Evolutionary conservation across 2,888 invertebrate genomes (phyloP).

Genomic region (Habrosyne pyritoides): DNA sequence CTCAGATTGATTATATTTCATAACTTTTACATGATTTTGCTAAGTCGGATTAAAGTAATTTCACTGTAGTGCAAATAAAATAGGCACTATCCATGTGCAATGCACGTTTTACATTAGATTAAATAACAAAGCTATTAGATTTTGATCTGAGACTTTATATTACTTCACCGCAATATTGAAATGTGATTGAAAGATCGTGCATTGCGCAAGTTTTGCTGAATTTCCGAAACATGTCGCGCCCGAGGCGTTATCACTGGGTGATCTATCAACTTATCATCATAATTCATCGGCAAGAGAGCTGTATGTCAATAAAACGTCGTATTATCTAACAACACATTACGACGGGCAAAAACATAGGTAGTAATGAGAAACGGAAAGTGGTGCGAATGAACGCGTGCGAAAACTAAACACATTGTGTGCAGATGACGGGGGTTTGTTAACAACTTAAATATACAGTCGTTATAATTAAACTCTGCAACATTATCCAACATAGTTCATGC

Average conservation of each 20-base stretch:
- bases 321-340: conserved; percentile 42
- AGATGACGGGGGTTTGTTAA: conserved; percentile 37
- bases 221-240: conserved; percentile 8
- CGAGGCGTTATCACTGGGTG: conserved; percentile 19
- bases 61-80: neutral
- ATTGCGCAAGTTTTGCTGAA: conserved; percentile 15
- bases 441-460: conserved; percentile 19
- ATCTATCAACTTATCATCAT: conserved; percentile 36
- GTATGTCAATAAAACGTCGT: conserved; percentile 26
- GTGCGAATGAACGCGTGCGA: conserved; percentile 70
- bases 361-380: conserved; percentile 67
- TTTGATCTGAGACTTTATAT: neutral
- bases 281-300: conserved; percentile 11
- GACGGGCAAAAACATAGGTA: conserved; percentile 27
- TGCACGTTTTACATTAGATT: conserved; percentile 4
- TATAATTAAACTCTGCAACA: conserved; percentile 8
- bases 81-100: neutral
- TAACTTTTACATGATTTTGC: too few species aligned
- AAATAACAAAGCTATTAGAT: conserved; percentile 5
- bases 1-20: too few species aligned
- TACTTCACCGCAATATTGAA: conserved; percentile 3
- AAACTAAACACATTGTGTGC: conserved; percentile 59
- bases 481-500: neutral
- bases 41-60: neutral
- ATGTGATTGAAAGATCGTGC: conserved; percentile 10